These are phyloP conservation scores for Alouatta palliata DNA, from an alignment of 2,113 vertebrate species.

Conservation along the genomic window DNA sequence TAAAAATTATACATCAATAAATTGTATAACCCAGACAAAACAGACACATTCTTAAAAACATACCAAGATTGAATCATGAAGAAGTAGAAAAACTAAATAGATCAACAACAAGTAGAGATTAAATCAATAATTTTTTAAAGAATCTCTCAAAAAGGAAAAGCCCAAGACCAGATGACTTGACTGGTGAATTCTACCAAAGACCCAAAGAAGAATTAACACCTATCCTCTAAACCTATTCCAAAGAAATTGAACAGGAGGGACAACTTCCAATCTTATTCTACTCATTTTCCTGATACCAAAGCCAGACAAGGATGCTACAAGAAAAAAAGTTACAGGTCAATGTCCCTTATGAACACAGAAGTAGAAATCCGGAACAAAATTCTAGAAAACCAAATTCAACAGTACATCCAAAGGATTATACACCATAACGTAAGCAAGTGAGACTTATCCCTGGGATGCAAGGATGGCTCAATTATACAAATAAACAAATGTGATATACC, in stretches of 20 bases:
- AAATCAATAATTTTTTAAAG: background rate
- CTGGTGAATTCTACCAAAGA: background rate
- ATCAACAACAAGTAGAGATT: background rate
- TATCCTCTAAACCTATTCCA: background rate
- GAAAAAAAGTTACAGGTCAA: background rate
- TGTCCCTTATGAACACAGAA: background rate
- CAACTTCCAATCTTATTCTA: background rate
- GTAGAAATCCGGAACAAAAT: background rate
- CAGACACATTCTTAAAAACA: background rate
- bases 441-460: background rate
- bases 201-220: background rate
- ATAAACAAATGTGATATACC: background rate
- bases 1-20: background rate
- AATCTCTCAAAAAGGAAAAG: background rate
- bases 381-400: background rate
- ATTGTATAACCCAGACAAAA: background rate
- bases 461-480: background rate
- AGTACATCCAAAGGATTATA: background rate
- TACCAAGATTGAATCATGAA: background rate
- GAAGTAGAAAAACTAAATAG: background rate
- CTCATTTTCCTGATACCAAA: background rate
- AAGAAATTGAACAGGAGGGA: background rate
- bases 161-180: background rate
- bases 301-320: background rate
- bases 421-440: background rate